Conservation (phyloP, 2,888 invertebrate species). For the Rhabditoides inermis region DNA sequence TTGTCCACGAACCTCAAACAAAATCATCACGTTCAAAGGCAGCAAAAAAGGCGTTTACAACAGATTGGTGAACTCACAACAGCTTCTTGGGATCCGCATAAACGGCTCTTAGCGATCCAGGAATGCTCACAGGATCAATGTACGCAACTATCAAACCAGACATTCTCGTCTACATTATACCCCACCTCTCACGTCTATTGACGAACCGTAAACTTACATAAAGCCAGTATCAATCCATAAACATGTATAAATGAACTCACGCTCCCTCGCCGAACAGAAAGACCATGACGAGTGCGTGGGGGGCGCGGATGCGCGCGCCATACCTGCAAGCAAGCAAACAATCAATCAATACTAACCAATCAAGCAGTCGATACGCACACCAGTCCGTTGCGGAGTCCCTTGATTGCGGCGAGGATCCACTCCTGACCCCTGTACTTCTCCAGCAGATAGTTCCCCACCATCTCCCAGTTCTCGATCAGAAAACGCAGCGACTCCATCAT, state of each 20-base stretch:
- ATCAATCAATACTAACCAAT: background rate
- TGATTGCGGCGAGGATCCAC: conserved; percentile 54
- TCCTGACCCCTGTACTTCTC: conserved; percentile 40
- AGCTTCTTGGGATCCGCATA: too few species aligned
- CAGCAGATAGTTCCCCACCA: conserved; percentile 31
- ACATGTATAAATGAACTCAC: too few species aligned
- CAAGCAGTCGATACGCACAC: conserved; percentile 49
- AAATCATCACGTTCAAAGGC: background rate
- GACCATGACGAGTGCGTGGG: conserved; percentile 58
- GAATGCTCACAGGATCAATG: too few species aligned
- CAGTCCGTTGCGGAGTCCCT: conserved; percentile 56
- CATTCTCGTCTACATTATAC: too few species aligned
- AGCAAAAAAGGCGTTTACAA: background rate
- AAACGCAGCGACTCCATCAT: conserved; percentile 13
- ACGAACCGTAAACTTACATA: too few species aligned
- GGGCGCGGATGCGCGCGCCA: conserved; percentile 56
- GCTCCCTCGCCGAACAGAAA: conserved; percentile 56
- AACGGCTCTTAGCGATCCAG: too few species aligned
- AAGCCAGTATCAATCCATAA: too few species aligned
- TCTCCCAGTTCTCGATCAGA: conserved; percentile 25
- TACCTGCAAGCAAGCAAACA: conserved; percentile 51
- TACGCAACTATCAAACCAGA: too few species aligned
- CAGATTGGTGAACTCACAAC: background rate
- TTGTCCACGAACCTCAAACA: conserved; percentile 53
- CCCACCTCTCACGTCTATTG: too few species aligned